A percentile compares a stretch with the other conserved stretches of the same genome.
Evolutionary conservation across 2,113 vertebrate genomes (phyloP).

Genomic region (Thomomys bottae): DNA sequence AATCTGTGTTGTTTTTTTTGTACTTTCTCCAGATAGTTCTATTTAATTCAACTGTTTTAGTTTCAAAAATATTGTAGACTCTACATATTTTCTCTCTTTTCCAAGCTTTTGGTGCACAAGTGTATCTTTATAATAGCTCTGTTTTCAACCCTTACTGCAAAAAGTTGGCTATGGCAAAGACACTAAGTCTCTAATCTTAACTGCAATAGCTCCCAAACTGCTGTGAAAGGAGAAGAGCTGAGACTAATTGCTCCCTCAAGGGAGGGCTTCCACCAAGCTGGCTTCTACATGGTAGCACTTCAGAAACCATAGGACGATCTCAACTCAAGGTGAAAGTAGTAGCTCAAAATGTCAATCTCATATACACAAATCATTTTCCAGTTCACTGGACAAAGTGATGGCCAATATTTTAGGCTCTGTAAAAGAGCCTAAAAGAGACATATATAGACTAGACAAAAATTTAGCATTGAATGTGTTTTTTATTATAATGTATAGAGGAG

Average conservation of each 20-base stretch:
- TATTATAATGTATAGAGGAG: no score
- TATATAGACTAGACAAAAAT: background rate
- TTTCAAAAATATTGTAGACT: background rate
- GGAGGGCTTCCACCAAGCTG: background rate
- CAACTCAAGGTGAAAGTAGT: background rate
- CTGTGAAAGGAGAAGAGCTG: conserved; percentile 34
- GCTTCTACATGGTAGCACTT: background rate
- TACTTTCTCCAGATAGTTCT: conserved; percentile 47
- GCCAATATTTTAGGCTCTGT: background rate
- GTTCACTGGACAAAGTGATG: background rate
- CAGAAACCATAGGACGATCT: background rate
- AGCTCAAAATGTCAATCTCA: background rate
- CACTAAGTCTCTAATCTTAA: conserved; percentile 33
- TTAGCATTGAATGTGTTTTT: background rate
- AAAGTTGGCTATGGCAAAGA: conserved; percentile 28
- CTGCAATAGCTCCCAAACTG: background rate
- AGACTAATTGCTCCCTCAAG: conserved; percentile 20
- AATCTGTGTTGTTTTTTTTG: conserved; percentile 62
- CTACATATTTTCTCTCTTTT: conserved; percentile 41
- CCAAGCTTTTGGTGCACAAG: conserved; percentile 40
- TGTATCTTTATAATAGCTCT: background rate
- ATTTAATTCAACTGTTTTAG: conserved; percentile 62
- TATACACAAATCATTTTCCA: background rate
- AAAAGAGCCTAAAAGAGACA: background rate
- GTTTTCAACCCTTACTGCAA: conserved; percentile 25